Evolutionary conservation across 2,888 invertebrate genomes (phyloP), one percentile per base, ranked within the genome.

Genomic region (Scrobipalpa costella): DNA sequence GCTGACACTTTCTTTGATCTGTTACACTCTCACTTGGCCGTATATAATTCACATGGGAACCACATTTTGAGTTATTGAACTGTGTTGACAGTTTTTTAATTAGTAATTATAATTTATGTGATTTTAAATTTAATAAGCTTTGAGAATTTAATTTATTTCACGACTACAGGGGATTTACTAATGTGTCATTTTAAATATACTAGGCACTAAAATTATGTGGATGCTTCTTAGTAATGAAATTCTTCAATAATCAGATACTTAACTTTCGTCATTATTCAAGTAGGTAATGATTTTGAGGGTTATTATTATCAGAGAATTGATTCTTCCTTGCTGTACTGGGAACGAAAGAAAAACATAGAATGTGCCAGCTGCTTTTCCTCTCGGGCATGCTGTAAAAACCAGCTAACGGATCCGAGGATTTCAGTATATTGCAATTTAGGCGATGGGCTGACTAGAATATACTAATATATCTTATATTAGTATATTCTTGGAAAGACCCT

Each of bases 31-130:
- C 38, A 68, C 55, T 55, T 34, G 33, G n/a, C 27, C 27, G 19
- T 61, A 65, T 66, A 68, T 68, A 64, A 67, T 69, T 71, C 67
- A 73, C 69, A 68, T 69, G 71, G 68, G 71, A 72, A 73, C 64
- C 44, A 33, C 57, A 49, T 36, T 64, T 67, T 63, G 62, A 65
- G 61, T 63, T 64, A 67, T 65, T 66, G 61, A 55, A 59, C 44
- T 52, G 60, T 59, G 67, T 52, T 61, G 68, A 69, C 65, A 66
- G 65, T 65, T 65, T 64, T 66, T 68, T 65, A 67, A 70, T 71
- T 69, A 69, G 63, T 9, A 47, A 52, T 67, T 64, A 47, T 63
- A 64, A 68, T 68, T 67, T 66, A 64, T 65, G 63, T 63, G 64
- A 11, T 64, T 11, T 38, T 55, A 61, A 63, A 66, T 61, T 68